Evolutionary conservation across 2,888 invertebrate species (phyloP).

Genomic region (Agapetus fuscipes): DNA sequence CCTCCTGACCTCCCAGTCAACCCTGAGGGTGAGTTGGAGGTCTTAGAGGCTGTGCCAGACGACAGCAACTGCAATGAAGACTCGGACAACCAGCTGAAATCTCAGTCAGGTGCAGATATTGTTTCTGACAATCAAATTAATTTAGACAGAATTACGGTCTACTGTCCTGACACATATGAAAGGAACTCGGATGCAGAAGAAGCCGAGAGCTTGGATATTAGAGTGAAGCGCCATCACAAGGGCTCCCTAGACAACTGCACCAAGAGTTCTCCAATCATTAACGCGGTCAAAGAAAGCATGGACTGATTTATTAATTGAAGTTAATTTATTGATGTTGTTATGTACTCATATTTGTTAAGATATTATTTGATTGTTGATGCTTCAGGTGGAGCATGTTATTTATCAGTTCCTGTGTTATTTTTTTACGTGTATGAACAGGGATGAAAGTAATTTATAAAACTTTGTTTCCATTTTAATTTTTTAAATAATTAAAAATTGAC

Average conservation of each 20-base stretch:
- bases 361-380: too few species aligned
- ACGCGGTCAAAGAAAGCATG: neutral
- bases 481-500: too few species aligned
- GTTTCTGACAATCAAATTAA: neutral
- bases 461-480: too few species aligned
- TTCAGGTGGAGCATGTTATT: too few species aligned
- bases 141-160: constrained; percentile 8
- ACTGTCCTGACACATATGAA: constrained; percentile 11
- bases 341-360: neutral
- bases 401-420: too few species aligned
- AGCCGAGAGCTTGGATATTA: constrained; percentile 5
- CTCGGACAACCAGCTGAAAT: neutral
- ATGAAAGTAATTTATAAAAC: too few species aligned
- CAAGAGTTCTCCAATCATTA: neutral
- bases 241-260: neutral
- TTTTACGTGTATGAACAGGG: too few species aligned
- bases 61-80: constrained; percentile 7
- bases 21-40: constrained; percentile 16
- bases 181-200: constrained; percentile 18
- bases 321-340: neutral
- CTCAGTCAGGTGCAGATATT: constrained; percentile 2
- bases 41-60: constrained; percentile 13
- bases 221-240: neutral
- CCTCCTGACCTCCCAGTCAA: constrained; percentile 7
- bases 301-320: neutral